Evolutionary conservation across 2,113 vertebrate genomes (phyloP).

Genomic region (Kobus ellipsiprymnus): DNA sequence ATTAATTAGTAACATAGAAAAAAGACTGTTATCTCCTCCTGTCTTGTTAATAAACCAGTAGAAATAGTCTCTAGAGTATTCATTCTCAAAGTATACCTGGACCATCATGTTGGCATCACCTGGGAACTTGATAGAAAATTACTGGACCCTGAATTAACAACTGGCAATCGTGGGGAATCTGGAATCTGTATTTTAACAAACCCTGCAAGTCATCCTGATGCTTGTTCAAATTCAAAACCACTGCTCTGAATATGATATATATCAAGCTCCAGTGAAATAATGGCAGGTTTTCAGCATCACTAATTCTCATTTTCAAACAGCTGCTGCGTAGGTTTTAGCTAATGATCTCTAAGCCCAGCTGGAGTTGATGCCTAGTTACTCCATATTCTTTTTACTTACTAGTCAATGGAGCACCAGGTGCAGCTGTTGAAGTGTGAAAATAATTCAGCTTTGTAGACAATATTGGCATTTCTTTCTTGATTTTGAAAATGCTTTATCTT

Average conservation of each 20-base stretch:
- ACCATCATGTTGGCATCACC: not conserved
- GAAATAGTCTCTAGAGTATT: not conserved
- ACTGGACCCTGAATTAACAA: not conserved
- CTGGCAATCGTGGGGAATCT: not conserved
- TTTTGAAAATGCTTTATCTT: constrained; percentile 65
- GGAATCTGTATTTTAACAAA: not conserved
- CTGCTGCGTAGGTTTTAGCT: constrained; percentile 72
- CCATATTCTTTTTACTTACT: constrained; percentile 52
- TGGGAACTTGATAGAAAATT: not conserved
- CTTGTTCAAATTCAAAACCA: not conserved
- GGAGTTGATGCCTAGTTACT: constrained; percentile 62
- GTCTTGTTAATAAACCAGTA: not conserved
- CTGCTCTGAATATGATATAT: not conserved
- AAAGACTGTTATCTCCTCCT: not conserved
- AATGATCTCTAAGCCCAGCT: constrained; percentile 67
- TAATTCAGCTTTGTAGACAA: constrained; percentile 61
- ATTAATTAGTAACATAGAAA: not conserved
- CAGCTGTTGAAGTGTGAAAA: constrained; percentile 68
- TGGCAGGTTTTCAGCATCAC: constrained; percentile 63
- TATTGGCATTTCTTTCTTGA: constrained; percentile 50
- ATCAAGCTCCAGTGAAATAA: constrained; percentile 55
- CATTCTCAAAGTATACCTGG: not conserved
- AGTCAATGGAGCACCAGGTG: constrained; percentile 53
- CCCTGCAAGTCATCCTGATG: constrained; percentile 7
- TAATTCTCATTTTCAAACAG: constrained; percentile 70